Evolutionary conservation across 2,888 invertebrate genomes (phyloP), one percentile per base, ranked within the genome.

Genomic region (Rhagium mordax): DNA sequence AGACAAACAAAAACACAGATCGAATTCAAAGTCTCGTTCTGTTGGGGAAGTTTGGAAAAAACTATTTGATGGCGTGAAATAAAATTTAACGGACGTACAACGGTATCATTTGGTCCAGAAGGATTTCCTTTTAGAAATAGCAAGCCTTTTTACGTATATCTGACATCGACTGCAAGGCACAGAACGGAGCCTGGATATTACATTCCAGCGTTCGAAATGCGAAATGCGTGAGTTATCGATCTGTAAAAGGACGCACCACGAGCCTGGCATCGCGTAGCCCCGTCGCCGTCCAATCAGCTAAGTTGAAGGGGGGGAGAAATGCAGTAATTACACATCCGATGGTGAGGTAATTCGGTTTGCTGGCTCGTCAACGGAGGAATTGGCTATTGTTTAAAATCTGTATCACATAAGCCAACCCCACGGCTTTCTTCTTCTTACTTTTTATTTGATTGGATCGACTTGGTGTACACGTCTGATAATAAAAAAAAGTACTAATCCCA

Each of bases 141-240:
- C 41, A n/a, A 18, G 20, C 51, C 7, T 16, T 67, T 67, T 16
- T 67, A 57, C 47, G 57, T 51, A 16, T 57, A 20, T 65, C 49
- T 20, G 33, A 41, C 33, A 65, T 10, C 65, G 53, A 20, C 18
- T 55, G 33, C 57, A 33, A 57, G 57, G 33, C 55, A 18, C 47
- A 24, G 41, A 65, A 18, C 10, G 53, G 61, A 61, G 70, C 61
- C 70, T 53, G 64, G 64, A 71, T 70, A 70, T 70, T 60, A 55
- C 62, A 69, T 61, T 69, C 69, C 69, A 27, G 10, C 68, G 48
- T 61, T 49, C 60, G 33, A 69, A 60, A 49, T 59, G 59, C 65
- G 57, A 71, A 71, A 65, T 71, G 71, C 71, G 71, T 71, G 71
- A 59, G 71, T 67, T 71, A 71, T 71, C 71, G 71, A 71, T 71